A percentile compares a stretch with the other conserved stretches of the same genome.
phyloP scores from a whole-genome alignment of 2,888 invertebrate genomes.

The Himalopsyche kuldschensis region DNA sequence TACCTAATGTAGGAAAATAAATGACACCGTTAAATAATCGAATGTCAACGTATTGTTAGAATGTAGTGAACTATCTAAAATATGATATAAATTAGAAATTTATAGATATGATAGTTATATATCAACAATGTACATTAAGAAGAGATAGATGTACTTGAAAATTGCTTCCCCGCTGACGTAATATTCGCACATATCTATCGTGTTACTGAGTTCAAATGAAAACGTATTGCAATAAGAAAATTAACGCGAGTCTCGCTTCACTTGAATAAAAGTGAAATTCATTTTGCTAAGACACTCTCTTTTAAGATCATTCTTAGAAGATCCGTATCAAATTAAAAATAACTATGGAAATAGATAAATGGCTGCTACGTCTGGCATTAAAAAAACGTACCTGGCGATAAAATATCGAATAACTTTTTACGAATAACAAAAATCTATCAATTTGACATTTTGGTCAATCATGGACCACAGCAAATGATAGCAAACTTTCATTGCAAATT shows the following conservation, averaged over 20 bases:
- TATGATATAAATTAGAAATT: too few species aligned
- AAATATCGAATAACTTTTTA: slow-evolving; percentile 6
- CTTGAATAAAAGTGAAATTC: slow-evolving; percentile 31
- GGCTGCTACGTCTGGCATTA: background rate
- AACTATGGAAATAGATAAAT: background rate
- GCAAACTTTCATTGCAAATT: slow-evolving; percentile 26
- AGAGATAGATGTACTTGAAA: background rate
- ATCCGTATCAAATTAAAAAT: background rate
- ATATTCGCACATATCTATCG: background rate
- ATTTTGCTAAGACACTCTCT: slow-evolving; percentile 26
- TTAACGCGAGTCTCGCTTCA: slow-evolving; percentile 1
- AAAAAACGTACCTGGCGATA: slow-evolving; percentile 13
- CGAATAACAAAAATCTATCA: slow-evolving; percentile 26
- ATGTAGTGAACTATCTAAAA: too few species aligned
- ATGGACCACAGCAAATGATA: background rate
- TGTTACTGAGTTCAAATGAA: background rate
- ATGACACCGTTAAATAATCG: too few species aligned
- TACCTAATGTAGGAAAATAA: too few species aligned
- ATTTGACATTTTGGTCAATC: slow-evolving; percentile 32
- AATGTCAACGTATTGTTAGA: too few species aligned
- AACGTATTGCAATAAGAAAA: background rate
- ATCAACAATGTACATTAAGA: too few species aligned
- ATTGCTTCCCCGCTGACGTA: background rate
- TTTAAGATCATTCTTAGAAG: background rate
- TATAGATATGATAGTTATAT: too few species aligned